These are phyloP conservation scores for Callyntrura guangdongensis DNA, from an alignment of 2,888 invertebrate genomes.

Conservation along the genomic window DNA sequence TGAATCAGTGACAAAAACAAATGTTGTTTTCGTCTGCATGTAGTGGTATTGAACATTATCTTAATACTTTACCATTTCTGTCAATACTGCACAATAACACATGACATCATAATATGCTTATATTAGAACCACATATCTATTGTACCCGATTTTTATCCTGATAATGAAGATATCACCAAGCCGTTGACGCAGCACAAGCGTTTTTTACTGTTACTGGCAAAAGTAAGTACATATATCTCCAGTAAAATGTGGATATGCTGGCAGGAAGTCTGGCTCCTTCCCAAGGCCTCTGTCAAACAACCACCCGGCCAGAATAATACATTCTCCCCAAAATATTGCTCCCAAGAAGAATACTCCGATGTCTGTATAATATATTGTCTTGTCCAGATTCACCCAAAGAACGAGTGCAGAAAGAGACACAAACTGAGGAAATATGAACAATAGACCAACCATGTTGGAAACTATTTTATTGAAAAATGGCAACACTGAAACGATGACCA, in stretches of 20 bases:
- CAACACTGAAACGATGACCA: constrained; percentile 77
- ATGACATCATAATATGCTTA: no score
- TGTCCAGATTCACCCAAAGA: constrained; percentile 83
- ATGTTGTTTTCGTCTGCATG: no score
- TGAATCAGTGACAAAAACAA: no score
- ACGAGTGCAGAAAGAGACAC: constrained; percentile 78
- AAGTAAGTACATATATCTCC: constrained; percentile 77
- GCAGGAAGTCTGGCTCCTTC: constrained; percentile 82
- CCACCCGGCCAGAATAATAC: constrained; percentile 76
- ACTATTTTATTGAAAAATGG: constrained; percentile 45
- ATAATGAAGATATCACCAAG: no score
- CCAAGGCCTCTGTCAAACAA: constrained; percentile 78
- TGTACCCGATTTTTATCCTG: no score
- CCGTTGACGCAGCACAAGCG: no score
- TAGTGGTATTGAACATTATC: no score
- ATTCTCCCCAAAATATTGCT: constrained; percentile 76
- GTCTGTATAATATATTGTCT: constrained; percentile 79
- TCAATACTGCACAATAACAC: no score
- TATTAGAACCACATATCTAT: no score
- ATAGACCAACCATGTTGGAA: constrained; percentile 65
- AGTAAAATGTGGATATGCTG: constrained; percentile 83
- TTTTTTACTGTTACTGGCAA: constrained; percentile 43
- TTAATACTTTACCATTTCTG: no score
- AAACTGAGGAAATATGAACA: constrained; percentile 84
- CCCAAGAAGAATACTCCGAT: constrained; percentile 82